phyloP scores from a whole-genome alignment of 92 coral and sea anemone genomes.

The Palythoa heliodiscus region DNA sequence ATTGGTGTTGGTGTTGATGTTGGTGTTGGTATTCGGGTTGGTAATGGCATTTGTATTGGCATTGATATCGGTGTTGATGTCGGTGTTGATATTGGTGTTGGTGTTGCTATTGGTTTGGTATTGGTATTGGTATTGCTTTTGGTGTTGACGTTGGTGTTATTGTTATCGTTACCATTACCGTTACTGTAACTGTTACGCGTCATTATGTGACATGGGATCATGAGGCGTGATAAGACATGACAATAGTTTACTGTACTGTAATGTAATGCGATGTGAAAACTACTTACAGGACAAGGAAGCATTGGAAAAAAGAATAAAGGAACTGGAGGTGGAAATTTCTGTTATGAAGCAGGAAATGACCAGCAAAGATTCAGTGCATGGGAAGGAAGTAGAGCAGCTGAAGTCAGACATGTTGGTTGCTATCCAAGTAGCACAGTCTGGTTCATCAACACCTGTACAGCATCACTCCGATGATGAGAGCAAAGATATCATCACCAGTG shows the following conservation, averaged over 20 bases:
- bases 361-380: constrained; percentile 58
- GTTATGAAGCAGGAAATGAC: constrained; percentile 48
- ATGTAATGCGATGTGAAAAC: not conserved
- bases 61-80: too few relatives aligned
- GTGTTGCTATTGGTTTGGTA: too few relatives aligned
- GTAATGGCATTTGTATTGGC: too few relatives aligned
- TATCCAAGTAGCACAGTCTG: constrained; percentile 83
- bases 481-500: constrained; percentile 47
- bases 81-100: too few relatives aligned
- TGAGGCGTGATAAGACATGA: not conserved
- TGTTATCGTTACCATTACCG: too few relatives aligned
- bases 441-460: constrained; percentile 51
- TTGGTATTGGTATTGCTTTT: too few relatives aligned
- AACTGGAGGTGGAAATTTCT: constrained; percentile 65
- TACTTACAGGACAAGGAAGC: constrained; percentile 44
- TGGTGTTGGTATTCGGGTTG: too few relatives aligned
- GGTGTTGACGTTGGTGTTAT: too few relatives aligned
- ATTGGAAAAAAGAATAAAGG: constrained; percentile 54
- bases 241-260: not conserved
- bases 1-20: not conserved
- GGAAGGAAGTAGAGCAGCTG: constrained; percentile 77
- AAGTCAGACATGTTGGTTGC: constrained; percentile 91
- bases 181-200: too few relatives aligned
- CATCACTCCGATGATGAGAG: constrained; percentile 42
- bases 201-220: too few relatives aligned